Evolutionary conservation across 2,888 invertebrate genomes (phyloP), one percentile per base, ranked within the genome.

Genomic region (Cenopis cana): DNA sequence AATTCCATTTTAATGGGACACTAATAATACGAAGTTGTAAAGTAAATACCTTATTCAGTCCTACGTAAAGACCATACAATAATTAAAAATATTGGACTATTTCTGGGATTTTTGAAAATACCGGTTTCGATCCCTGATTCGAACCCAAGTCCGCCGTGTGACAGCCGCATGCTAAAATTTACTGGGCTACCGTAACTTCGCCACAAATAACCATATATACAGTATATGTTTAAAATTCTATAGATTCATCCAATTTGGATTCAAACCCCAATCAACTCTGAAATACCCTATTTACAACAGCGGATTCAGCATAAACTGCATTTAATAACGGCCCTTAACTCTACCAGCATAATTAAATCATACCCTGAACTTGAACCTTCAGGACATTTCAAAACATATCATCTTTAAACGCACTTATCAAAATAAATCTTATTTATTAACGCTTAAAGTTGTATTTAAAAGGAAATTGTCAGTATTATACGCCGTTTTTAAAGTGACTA

Each of bases 401-500:
- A 8, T 20, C 5, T 14, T 20, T 5, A 41, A 56, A 3, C 10
- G n/a, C 29, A 6, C 11, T 33, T 49, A 33, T 38, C 20, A 59
- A n/a, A 20, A 6, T 50, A 17, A 6, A 60, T 8, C 49, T 61
- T 61, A 50, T 18, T 3, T 17, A 14, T 12, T 49, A 18, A 50
- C 0, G 6, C 14, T 5, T 9, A 67, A 36, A 36, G 57, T 64
- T 36, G 52, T 20, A 12, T 52, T 50, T 5, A 29, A 49, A 38
- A 57, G 18, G 6, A 24, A 24, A 17, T 1, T 6, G 8, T 10
- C 38, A 14, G 14, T 33, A 6, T 33, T 33, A 33, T 46, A 61
- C n/a, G 29, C 18, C 33, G 36, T 56, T 65, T 75, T 61, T 75
- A 76, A 76, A 76, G 74, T 74, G 75, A 76, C 77, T 78, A 71